These are phyloP conservation scores for Drosophila pruinosa DNA, from an alignment of 1,140 invertebrate species.

Conservation along the genomic window DNA sequence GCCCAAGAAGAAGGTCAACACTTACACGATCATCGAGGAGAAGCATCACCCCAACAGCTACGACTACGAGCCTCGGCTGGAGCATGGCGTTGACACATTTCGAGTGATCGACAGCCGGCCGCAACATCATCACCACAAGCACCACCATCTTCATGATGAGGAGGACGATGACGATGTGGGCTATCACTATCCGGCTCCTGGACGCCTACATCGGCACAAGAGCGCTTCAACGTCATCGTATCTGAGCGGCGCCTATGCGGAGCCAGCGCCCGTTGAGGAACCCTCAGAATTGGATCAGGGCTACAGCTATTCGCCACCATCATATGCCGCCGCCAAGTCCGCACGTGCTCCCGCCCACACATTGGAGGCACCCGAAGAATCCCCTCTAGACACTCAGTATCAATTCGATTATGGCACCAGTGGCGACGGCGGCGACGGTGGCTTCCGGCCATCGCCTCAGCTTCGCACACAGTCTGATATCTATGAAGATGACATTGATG, in stretches of 20 bases:
- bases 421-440: constrained; percentile 6
- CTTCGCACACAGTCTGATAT: constrained; percentile 21
- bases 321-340: constrained; percentile 15
- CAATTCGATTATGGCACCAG: constrained; percentile 33
- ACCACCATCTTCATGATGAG: constrained; percentile 23
- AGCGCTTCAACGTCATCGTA: constrained; percentile 9
- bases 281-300: constrained; percentile 47
- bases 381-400: constrained; percentile 13
- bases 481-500: constrained; percentile 49
- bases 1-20: constrained; percentile 69
- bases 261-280: constrained; percentile 67
- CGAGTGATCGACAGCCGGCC: constrained; percentile 55
- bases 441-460: constrained; percentile 56
- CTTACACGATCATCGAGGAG: constrained; percentile 73
- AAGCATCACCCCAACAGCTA: constrained; percentile 40
- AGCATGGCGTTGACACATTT: constrained; percentile 61
- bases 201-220: constrained; percentile 21
- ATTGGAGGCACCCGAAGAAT: constrained; percentile 56
- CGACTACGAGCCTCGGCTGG: constrained; percentile 43
- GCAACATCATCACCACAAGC: constrained; percentile 23
- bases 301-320: constrained; percentile 53
- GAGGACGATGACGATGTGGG: constrained; percentile 49
- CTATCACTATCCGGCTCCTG: constrained; percentile 46
- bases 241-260: constrained; percentile 38
- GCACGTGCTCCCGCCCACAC: constrained; percentile 50